These are phyloP conservation scores for Sepioteuthis lessoniana DNA, from an alignment of 2,888 invertebrate genomes.

Conservation along the genomic window DNA sequence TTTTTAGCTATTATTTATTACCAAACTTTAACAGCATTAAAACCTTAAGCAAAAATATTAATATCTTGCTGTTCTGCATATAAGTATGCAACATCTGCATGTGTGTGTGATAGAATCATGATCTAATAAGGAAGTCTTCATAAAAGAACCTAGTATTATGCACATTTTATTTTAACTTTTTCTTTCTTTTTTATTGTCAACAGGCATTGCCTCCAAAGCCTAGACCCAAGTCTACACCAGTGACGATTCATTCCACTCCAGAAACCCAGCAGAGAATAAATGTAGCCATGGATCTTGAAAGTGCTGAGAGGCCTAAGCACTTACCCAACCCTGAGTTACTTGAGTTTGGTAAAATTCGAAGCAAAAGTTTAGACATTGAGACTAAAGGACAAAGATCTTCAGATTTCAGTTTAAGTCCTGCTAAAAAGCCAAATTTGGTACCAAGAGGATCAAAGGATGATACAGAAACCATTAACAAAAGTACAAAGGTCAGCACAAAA, in stretches of 20 bases:
- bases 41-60: too few species aligned
- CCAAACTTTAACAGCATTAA: too few species aligned
- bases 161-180: background rate
- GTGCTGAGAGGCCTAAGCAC: background rate
- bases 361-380: background rate
- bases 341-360: background rate
- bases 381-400: background rate
- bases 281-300: background rate
- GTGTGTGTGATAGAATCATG: too few species aligned
- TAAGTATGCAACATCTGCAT: too few species aligned
- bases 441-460: background rate
- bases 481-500: background rate
- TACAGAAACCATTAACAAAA: background rate
- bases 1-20: too few species aligned
- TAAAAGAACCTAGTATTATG: background rate
- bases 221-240: slow-evolving; percentile 41
- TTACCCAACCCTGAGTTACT: background rate
- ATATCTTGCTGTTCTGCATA: too few species aligned
- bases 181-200: background rate
- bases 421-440: background rate
- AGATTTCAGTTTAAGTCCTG: background rate
- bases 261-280: background rate
- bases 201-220: background rate
- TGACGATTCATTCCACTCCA: slow-evolving; percentile 53
- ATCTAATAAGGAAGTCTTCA: too few species aligned